Evolutionary conservation across 2,888 invertebrate species (phyloP), one percentile per base, ranked within the genome.

Genomic region (Caenorhabditis uteleia): DNA sequence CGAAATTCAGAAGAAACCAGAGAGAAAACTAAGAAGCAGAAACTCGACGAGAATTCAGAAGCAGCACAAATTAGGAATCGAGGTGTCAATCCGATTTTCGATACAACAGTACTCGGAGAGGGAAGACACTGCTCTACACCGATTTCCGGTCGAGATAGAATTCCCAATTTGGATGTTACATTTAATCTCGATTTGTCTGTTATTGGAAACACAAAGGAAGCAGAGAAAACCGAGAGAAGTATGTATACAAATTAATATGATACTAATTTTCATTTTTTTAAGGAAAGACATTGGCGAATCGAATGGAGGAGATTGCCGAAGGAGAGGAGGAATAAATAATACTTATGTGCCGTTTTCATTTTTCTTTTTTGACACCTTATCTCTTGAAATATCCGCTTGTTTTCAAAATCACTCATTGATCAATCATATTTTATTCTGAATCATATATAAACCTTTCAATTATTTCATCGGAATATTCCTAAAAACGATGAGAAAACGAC

Each of bases 61-160:
- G 29, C 27, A 16, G 26, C 14, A 25, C 25, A 4, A 20, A 42
- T 14, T 20, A 39, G 1, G 45, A 46, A n/a, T n/a, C n/a, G n/a
- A n/a, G n/a, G n/a, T n/a, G n/a, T n/a, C n/a, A n/a, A n/a, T n/a
- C n/a, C n/a, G 31, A 2, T 43, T 12, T 53, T 53, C 29, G 62
- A 62, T 20, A 48, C 47, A 16, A 48, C 29, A 2, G 31, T 40
- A n/a, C n/a, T 57, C 0, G 23, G n/a, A 2, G 33, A 49, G 2
- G 62, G 62, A 12, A 29, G 62, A 21, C 45, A 44, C 4, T 62
- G 62, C 23, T 62, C 62, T 14, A 62, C 62, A 21, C 62, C 62
- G 25, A 57, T 56, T 10, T n/a, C 16, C 3, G 20, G 26, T 34
- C 26, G 29, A 27, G 27, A 34, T 16, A 36, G 16, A 34, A 34